A percentile compares a stretch with the other conserved stretches of the same genome.
phyloP scores from a whole-genome alignment of 2,797 vertebrate genomes.

The Enteromius afrohamiltoni region DNA sequence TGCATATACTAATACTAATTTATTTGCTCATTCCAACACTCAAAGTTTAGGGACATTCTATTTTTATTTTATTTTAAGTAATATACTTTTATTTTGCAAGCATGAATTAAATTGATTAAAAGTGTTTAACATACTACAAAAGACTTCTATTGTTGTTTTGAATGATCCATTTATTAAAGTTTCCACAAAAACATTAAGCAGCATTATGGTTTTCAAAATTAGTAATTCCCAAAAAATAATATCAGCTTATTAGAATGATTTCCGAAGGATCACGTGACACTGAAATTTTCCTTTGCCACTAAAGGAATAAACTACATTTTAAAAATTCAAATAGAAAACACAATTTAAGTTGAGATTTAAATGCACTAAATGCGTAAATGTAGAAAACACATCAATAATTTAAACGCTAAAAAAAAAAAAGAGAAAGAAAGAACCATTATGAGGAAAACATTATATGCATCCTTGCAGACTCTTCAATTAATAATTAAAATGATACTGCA shows the following conservation, averaged over 20 bases:
- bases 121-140: not conserved
- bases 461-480: not conserved
- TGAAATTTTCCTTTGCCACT: not conserved
- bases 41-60: not conserved
- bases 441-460: not conserved
- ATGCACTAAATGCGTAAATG: not conserved
- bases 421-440: not conserved
- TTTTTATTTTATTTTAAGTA: no score
- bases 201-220: not conserved
- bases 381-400: not conserved
- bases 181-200: not conserved
- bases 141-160: not conserved
- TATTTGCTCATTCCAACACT: not conserved
- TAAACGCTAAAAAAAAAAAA: not conserved
- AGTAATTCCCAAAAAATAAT: no score
- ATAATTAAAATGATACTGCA: conserved; percentile 1
- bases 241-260: no score
- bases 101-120: not conserved
- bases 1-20: not conserved
- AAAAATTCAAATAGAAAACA: not conserved
- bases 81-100: not conserved
- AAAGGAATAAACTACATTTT: not conserved
- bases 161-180: not conserved
- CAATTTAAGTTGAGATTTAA: not conserved
- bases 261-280: no score